A percentile compares a stretch with the other conserved stretches of the same genome.
Evolutionary conservation across 1,140 invertebrate genomes (phyloP).

Genomic region (Drosophila sucinea): DNA sequence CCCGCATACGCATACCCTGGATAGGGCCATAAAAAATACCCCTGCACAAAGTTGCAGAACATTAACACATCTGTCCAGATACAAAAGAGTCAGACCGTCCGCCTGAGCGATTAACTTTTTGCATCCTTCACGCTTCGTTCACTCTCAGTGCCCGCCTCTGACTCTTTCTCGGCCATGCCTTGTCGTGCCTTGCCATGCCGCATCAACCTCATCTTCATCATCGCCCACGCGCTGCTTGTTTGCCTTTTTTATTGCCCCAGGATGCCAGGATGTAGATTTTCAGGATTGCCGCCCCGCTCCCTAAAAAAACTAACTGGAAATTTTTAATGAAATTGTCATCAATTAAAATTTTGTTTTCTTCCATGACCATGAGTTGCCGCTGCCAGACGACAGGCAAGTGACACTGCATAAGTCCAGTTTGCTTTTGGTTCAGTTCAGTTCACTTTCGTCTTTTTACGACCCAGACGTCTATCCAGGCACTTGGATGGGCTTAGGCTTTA

Average conservation of each 20-base stretch:
- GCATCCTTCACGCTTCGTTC: conserved; percentile 72
- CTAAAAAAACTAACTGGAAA: conserved; percentile 16
- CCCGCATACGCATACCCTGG: conserved; percentile 15
- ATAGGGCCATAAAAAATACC: conserved; percentile 74
- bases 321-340: conserved; percentile 82
- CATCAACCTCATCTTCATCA: conserved; percentile 26
- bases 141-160: conserved; percentile 14
- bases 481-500: conserved; percentile 61
- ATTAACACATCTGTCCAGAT: conserved; percentile 81
- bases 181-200: conserved; percentile 24
- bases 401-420: conserved; percentile 55
- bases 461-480: conserved; percentile 53
- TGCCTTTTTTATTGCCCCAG: conserved; percentile 68
- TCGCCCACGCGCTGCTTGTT: conserved; percentile 59
- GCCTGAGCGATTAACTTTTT: conserved; percentile 82
- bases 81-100: conserved; percentile 55
- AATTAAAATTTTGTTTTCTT: conserved; percentile 76
- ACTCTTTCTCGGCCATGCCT: conserved; percentile 4
- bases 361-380: conserved; percentile 55
- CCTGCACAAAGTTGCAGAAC: conserved; percentile 41
- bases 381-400: conserved; percentile 49
- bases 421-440: not conserved
- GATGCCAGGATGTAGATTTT: conserved; percentile 60
- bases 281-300: conserved; percentile 33
- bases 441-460: conserved; percentile 63